Base-by-base conservation (phyloP, 2,113 vertebrate genomes). In the Trogon melanurus region DNA sequence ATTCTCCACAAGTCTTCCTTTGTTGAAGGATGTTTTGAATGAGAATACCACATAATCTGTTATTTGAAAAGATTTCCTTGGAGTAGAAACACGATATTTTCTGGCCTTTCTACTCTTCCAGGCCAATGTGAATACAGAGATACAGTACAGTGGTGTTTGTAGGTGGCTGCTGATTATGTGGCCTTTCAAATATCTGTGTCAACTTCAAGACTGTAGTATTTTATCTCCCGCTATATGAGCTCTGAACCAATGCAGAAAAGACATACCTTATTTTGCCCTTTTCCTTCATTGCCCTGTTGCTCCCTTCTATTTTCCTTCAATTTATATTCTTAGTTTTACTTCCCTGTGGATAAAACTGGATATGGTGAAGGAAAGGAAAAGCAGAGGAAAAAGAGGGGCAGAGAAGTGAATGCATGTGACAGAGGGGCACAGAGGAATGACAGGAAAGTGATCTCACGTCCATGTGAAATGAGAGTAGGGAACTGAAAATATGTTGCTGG, bases 1-100 rank as follows among this genome's bases (percentile, higher is more conserved):
- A 60, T 78, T 88, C 79, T 95, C 57, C 65, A 73, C 88, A 96
- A 83, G 74, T 64, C 71, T 85, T 86, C 56, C 60, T 96, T 94
- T 95, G 79, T 93, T 93, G 79, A 85, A 94, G 57, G 44, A 74
- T 91, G 27, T 91, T 93, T 94, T 94, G 76, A 86, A 83, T 90
- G 85, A 85, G 75, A 88, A 66, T 93, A 73, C 27, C 64, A 70
- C 60, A 48, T 83, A 83, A 88, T 85, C 64, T 88, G 50, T 95
- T 85, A 72, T 32, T 92, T 92, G 44, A 88, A 90, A 90, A 86
- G 3, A 44, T 78, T 90, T 89, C 57, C 48, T 83, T 88, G 79
- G n/a, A 92, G 13, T 54, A 66, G 82, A 90, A 93, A 38, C 47
- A 41, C 75, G 64, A 34, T 90, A 75, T 88, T 74, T 89, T 80